Percentiles rank a stretch among this genome's conserved stretches.
Evolutionary conservation across 1,140 invertebrate species (phyloP).

Genomic region (Drosophila willistoni): DNA sequence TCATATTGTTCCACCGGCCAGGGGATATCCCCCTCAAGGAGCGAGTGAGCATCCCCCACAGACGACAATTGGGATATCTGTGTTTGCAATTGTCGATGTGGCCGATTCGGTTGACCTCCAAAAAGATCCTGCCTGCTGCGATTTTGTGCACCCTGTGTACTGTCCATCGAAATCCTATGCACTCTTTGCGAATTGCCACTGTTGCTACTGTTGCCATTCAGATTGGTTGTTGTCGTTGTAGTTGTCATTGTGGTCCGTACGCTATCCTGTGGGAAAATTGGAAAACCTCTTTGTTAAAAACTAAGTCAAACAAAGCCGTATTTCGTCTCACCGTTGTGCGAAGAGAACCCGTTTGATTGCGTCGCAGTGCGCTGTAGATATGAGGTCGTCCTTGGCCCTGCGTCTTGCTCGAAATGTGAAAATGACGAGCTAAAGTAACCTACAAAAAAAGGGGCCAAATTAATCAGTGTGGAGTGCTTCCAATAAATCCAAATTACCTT

Average conservation of each 20-base stretch:
- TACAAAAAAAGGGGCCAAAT: constrained; percentile 3
- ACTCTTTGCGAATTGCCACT: constrained; percentile 50
- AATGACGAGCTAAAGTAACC: constrained; percentile 71
- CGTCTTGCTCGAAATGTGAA: constrained; percentile 56
- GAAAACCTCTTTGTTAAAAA: constrained; percentile 29
- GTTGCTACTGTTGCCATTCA: constrained; percentile 51
- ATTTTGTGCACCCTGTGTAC: constrained; percentile 77
- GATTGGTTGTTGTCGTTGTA: constrained; percentile 58
- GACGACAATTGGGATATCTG: constrained; percentile 78
- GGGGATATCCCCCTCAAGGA: constrained; percentile 69
- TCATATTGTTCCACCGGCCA: constrained; percentile 58
- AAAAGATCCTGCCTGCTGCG: constrained; percentile 75
- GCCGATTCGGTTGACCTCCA: constrained; percentile 18
- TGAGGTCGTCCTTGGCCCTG: constrained; percentile 57
- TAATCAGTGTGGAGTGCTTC: constrained; percentile 2
- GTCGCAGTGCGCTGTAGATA: constrained; percentile 69
- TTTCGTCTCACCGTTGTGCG: constrained; percentile 60
- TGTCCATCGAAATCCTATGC: constrained; percentile 63
- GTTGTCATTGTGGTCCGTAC: constrained; percentile 77
- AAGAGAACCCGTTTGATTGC: constrained; percentile 68
- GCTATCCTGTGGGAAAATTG: constrained; percentile 62
- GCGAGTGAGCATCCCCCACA: constrained; percentile 73
- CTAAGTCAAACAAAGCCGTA: neutral
- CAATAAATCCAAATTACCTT: constrained; percentile 84
- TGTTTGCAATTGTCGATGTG: constrained; percentile 52